Evolutionary conservation across 2,113 vertebrate species (phyloP).

Genomic region (Eulemur rufifrons): DNA sequence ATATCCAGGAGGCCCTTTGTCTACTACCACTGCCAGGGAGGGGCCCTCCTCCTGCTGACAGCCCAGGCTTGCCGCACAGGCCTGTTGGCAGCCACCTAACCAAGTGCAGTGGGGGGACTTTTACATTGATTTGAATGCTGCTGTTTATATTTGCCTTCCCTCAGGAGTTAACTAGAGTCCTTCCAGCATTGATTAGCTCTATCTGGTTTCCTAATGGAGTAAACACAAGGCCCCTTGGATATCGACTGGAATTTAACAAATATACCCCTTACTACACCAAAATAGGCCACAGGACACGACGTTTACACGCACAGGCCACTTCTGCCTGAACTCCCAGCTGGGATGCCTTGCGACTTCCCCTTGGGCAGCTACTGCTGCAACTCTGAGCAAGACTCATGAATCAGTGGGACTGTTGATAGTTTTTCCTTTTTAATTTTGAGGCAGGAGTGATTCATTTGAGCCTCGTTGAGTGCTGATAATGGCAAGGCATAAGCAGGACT

Average conservation of each 20-base stretch:
- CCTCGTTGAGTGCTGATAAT: neutral
- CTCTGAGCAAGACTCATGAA: neutral
- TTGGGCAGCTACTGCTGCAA: neutral
- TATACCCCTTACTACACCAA: constrained; percentile 17
- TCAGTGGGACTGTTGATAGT: neutral
- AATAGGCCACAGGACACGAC: neutral
- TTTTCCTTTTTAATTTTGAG: constrained; percentile 49
- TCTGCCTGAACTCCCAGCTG: neutral
- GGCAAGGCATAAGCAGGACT: neutral
- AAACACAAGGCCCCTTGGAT: constrained; percentile 66
- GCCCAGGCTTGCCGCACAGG: no score
- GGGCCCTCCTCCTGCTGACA: neutral
- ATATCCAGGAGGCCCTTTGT: neutral
- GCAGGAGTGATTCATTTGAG: constrained; percentile 38
- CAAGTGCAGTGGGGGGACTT: neutral
- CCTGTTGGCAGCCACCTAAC: neutral
- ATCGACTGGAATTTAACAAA: constrained; percentile 68
- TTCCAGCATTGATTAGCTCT: constrained; percentile 74
- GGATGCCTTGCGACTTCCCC: neutral
- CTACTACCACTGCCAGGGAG: neutral
- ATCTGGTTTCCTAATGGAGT: constrained; percentile 76
- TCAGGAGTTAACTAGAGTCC: constrained; percentile 72
- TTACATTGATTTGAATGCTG: constrained; percentile 66
- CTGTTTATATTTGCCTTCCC: constrained; percentile 66
- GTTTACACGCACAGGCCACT: neutral